phyloP scores from a whole-genome alignment of 1,140 invertebrate genomes.

The Cylas formicarius region DNA sequence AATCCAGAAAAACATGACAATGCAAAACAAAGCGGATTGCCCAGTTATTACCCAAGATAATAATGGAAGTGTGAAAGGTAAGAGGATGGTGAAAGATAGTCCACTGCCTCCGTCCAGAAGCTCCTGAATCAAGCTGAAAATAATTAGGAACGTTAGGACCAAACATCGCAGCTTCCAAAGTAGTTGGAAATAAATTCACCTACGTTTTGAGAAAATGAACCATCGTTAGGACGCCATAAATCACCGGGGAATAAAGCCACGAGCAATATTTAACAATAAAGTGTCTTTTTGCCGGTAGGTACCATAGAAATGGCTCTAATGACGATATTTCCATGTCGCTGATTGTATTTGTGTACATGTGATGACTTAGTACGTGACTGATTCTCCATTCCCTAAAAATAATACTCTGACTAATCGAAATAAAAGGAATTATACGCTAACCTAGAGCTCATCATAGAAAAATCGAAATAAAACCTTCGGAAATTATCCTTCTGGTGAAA shows the following conservation, averaged over 20 bases:
- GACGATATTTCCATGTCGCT: conserved; percentile 67
- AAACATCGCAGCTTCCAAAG: neutral
- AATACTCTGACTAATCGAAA: neutral
- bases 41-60: conserved; percentile 45
- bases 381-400: conserved; percentile 65
- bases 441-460: conserved; percentile 43
- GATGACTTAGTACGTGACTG: conserved; percentile 70
- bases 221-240: conserved; percentile 39
- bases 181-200: conserved; percentile 8
- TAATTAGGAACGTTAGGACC: neutral
- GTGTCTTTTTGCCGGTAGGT: conserved; percentile 51
- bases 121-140: conserved; percentile 20
- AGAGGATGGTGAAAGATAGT: conserved; percentile 35
- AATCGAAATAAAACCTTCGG: conserved; percentile 74
- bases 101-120: neutral
- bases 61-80: conserved; percentile 48
- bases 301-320: conserved; percentile 65
- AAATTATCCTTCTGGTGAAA: conserved; percentile 74
- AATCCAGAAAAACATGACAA: conserved; percentile 53
- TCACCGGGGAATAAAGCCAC: conserved; percentile 46
- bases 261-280: conserved; percentile 42
- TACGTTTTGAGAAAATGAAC: conserved; percentile 46
- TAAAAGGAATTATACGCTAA: conserved; percentile 5
- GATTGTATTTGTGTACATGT: conserved; percentile 71
- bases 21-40: conserved; percentile 32